Evolutionary conservation across 2,888 invertebrate species (phyloP).

Genomic region (Isoperla grammatica): DNA sequence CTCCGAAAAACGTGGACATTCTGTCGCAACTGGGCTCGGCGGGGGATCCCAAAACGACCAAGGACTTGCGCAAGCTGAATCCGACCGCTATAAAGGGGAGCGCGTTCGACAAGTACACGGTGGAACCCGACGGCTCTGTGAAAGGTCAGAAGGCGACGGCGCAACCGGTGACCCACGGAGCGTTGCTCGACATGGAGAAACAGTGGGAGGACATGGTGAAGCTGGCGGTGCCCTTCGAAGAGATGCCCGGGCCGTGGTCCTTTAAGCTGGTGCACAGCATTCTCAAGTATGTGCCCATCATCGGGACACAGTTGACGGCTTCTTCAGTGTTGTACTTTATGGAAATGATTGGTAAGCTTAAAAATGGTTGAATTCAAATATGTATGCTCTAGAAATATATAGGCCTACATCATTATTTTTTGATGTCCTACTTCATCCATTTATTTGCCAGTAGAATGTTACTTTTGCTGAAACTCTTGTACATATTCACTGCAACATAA

Average conservation of each 20-base stretch:
- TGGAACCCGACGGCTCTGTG: background rate
- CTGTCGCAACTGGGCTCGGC: no score
- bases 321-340: conserved; percentile 20
- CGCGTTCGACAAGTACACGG: background rate
- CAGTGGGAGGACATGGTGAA: conserved; percentile 12
- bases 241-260: conserved; percentile 57
- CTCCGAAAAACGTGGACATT: no score
- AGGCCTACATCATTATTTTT: no score
- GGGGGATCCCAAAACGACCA: background rate
- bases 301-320: conserved; percentile 57
- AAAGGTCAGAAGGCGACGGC: background rate
- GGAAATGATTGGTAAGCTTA: conserved; percentile 21
- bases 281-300: conserved; percentile 55
- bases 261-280: conserved; percentile 53
- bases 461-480: no score
- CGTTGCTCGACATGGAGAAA: conserved; percentile 18
- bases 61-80: background rate
- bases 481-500: no score
- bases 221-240: conserved; percentile 49
- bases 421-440: no score
- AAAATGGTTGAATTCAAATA: background rate
- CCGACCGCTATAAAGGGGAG: background rate
- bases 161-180: background rate
- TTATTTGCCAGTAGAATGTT: no score
- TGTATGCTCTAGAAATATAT: background rate